Evolutionary conservation across 2,888 invertebrate genomes (phyloP).

Genomic region (Poecilobothrus nobilitatus): DNA sequence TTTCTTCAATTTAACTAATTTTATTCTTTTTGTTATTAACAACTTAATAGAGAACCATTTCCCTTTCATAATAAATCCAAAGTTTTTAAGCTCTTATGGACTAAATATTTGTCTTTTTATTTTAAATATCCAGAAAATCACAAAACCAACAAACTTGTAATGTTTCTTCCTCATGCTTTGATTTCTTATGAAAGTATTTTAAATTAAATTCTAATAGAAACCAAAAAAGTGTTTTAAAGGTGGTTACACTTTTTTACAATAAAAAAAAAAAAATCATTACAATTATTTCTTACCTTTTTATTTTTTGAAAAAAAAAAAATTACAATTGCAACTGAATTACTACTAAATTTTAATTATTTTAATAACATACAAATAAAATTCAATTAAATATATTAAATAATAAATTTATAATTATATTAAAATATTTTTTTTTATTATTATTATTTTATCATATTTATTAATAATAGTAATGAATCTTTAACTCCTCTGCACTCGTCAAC

Average conservation of each 20-base stretch:
- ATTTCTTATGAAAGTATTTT: constrained; percentile 9
- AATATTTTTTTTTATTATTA: background rate
- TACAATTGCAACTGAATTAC: too few relatives aligned
- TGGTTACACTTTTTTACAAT: background rate
- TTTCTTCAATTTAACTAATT: background rate
- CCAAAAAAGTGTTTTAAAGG: constrained; percentile 37
- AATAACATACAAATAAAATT: too few relatives aligned
- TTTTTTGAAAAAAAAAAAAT: too few relatives aligned
- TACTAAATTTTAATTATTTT: too few relatives aligned
- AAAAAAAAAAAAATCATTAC: constrained; percentile 4
- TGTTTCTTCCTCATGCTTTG: constrained; percentile 7
- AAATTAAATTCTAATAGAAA: constrained; percentile 28
- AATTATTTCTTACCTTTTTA: constrained; percentile 26
- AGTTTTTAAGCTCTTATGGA: background rate
- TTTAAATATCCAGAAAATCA: background rate
- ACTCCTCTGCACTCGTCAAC: constrained; percentile 88
- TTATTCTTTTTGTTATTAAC: too few relatives aligned
- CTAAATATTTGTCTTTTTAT: background rate
- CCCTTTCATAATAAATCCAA: background rate
- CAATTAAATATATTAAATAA: too few relatives aligned
- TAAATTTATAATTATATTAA: too few relatives aligned
- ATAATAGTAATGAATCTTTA: constrained; percentile 55
- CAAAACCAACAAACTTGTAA: background rate
- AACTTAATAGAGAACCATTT: too few relatives aligned
- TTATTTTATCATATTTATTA: constrained; percentile 19